phyloP scores from a whole-genome alignment of 2,113 vertebrate genomes.

The Pelodiscus sinensis region DNA sequence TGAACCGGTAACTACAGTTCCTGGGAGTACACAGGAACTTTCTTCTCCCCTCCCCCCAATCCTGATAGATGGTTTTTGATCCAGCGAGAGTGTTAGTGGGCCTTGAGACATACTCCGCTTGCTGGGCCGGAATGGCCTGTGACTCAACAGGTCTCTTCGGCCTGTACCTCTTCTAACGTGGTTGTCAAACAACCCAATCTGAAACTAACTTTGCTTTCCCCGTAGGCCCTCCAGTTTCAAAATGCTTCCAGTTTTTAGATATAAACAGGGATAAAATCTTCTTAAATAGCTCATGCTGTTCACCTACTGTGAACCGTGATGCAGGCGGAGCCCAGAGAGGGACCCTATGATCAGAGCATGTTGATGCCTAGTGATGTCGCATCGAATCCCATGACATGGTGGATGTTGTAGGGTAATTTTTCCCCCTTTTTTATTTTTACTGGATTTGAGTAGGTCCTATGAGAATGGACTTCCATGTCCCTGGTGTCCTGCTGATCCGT shows the following conservation, averaged over 20 bases:
- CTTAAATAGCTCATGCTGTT: no score
- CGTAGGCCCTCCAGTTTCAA: no score
- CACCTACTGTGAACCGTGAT: no score
- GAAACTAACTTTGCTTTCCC: no score
- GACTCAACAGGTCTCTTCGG: background rate
- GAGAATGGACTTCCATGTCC: background rate
- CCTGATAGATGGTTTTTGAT: background rate
- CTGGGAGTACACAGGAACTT: background rate
- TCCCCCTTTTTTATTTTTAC: background rate
- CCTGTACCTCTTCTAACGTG: background rate
- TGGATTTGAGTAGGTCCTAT: background rate
- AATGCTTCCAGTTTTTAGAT: no score
- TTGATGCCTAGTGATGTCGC: background rate
- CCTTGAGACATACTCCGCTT: background rate
- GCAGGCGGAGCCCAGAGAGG: background rate
- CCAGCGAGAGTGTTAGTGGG: background rate
- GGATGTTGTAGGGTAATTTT: background rate
- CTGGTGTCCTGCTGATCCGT: constrained; percentile 30
- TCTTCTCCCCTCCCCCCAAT: background rate
- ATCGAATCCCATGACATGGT: background rate
- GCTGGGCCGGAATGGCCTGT: background rate
- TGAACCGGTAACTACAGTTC: background rate
- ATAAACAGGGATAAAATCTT: no score
- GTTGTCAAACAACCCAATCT: no score
- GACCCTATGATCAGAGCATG: background rate